Evolutionary conservation across 1,140 invertebrate species (phyloP).

Genomic region (Chironomus striatipennis): DNA sequence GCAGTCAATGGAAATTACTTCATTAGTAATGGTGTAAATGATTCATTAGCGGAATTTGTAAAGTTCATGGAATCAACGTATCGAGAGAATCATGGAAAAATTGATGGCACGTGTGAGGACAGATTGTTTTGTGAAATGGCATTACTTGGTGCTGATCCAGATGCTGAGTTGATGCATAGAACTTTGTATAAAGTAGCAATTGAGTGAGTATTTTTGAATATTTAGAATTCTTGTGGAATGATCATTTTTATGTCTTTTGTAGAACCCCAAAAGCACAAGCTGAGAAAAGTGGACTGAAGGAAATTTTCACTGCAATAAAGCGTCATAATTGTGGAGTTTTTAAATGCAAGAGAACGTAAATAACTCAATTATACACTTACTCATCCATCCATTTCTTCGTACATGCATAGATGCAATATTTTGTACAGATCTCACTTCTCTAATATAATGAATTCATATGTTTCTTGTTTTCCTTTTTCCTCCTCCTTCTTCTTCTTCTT

Average conservation of each 20-base stretch:
- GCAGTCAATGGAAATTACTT: not conserved
- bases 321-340: not conserved
- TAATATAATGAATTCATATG: not conserved
- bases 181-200: not conserved
- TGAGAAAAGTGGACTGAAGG: not conserved
- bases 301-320: conserved; percentile 18
- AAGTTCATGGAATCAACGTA: not conserved
- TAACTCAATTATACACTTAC: not conserved
- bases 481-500: not conserved
- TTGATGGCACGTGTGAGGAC: not conserved
- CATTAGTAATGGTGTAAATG: not conserved
- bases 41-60: conserved; percentile 1
- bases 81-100: not conserved
- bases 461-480: conserved; percentile 3
- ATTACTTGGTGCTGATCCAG: not conserved
- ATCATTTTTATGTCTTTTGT: not conserved
- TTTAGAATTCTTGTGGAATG: not conserved
- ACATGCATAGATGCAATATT: not conserved
- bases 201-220: not conserved
- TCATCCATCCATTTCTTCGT: not conserved
- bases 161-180: not conserved
- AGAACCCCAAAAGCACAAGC: not conserved
- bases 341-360: not conserved
- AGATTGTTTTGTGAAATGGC: conserved; percentile 7
- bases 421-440: not conserved